Evolutionary conservation across 2,113 vertebrate species (phyloP).

Genomic region (Colinus virginianus): DNA sequence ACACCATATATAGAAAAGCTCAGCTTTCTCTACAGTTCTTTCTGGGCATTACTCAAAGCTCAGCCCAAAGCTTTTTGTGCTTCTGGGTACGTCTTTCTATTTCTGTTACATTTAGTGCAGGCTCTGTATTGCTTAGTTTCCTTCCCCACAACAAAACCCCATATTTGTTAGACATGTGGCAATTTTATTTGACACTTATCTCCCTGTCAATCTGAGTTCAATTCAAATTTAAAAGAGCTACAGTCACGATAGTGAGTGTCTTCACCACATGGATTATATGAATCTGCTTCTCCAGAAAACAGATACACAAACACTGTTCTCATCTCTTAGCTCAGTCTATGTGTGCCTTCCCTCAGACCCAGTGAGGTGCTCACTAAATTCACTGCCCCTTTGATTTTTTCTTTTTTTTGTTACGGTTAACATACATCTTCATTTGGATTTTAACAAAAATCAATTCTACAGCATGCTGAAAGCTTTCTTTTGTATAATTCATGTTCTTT

Average conservation of each 20-base stretch:
- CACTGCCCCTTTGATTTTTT: not conserved
- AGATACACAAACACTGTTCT: rapidly evolving
- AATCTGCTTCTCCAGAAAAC: not conserved
- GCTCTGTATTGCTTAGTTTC: not conserved
- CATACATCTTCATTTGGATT: not conserved
- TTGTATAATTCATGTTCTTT: slow-evolving; percentile 3
- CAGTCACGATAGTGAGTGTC: not conserved
- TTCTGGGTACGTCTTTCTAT: rapidly evolving
- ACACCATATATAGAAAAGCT: not conserved
- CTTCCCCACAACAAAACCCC: not conserved
- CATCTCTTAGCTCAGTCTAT: not conserved
- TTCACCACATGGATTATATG: not conserved
- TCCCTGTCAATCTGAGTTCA: not conserved
- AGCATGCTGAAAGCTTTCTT: not conserved
- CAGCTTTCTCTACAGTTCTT: not conserved
- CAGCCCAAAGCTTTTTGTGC: not conserved
- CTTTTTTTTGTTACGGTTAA: not conserved
- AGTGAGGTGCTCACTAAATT: not conserved
- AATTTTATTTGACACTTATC: not conserved
- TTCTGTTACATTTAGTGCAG: not conserved
- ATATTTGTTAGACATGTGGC: not conserved
- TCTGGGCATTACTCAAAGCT: not conserved
- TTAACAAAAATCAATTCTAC: not conserved
- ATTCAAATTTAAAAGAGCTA: not conserved
- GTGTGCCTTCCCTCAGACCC: not conserved